phyloP scores from a whole-genome alignment of 2,888 invertebrate species.

The Euphydryas editha region DNA sequence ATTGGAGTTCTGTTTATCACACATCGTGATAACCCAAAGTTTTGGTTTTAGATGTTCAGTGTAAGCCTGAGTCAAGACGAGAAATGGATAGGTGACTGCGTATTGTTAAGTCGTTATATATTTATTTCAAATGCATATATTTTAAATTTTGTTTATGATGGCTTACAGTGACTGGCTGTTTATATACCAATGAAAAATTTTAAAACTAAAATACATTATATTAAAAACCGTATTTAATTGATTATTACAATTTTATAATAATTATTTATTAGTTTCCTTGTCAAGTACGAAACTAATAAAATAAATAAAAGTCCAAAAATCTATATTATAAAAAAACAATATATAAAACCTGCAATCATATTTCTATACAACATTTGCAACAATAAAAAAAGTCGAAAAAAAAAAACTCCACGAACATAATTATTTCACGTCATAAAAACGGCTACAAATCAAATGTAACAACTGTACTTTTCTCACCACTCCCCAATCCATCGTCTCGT shows the following conservation, averaged over 20 bases:
- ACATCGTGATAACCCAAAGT: neutral
- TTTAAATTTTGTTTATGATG: too few relatives aligned
- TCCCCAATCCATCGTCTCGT: conserved; percentile 65
- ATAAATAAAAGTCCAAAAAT: too few relatives aligned
- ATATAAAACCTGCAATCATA: neutral
- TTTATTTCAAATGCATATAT: too few relatives aligned
- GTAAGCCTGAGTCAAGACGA: neutral
- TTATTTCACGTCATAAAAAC: conserved; percentile 7
- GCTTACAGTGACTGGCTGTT: too few relatives aligned
- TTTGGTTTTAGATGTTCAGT: neutral
- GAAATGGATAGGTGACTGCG: neutral
- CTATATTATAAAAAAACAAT: neutral
- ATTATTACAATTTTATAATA: neutral
- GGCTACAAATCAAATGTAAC: conserved; percentile 50
- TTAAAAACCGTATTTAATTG: too few relatives aligned
- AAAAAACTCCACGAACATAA: neutral
- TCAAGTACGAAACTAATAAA: too few relatives aligned
- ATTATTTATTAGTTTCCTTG: too few relatives aligned
- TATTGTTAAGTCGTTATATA: too few relatives aligned
- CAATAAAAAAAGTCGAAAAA: neutral
- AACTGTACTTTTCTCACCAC: conserved; percentile 44
- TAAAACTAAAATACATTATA: too few relatives aligned
- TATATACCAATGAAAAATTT: too few relatives aligned
- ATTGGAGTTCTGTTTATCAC: conserved; percentile 6
- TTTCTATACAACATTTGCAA: neutral